Evolutionary conservation across 2,888 invertebrate species (phyloP), one percentile per base, ranked within the genome.

Genomic region (Amblyjoppa fuscipennis): DNA sequence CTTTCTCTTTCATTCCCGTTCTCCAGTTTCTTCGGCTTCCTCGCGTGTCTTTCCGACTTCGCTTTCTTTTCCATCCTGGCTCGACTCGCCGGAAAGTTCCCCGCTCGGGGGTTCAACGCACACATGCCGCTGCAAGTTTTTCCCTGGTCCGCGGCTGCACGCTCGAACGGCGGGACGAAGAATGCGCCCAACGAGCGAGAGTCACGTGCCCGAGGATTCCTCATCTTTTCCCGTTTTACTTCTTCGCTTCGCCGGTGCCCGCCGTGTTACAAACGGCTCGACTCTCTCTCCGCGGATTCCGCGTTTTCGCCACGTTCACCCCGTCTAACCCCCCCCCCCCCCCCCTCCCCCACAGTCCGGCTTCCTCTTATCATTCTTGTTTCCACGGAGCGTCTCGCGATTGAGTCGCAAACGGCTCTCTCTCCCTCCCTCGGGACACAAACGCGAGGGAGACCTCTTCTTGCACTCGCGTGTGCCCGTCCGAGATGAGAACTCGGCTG

Each of bases 41-140:
- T 83, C 83, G 80, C 68, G 25, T 25, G 85, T 85, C 83, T 80
- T 80, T 80, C 85, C 77, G 85, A 82, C 87, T 88, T 88, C 88
- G 88, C 88, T 88, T 88, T 88, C 88, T 88, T 87, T 87, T 85
- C 69, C 87, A 73, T 79, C 45, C 66, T 56, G 74, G 69, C 71
- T 68, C 61, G 28, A 7, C 61, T 34, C 13, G 66, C 53, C 61
- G 64, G 71, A 68, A 79, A 80, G 41, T 51, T 75, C 70, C 76
- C 16, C 31, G 31, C 75, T 51, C 56, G 69, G 59, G 74, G 74
- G 79, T 70, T 66, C 34, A 9, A 41, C 41, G 59, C 59, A 66
- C 59, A 82, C 61, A 81, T 49, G 77, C 74, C 51, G 73, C 28
- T n/a, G 56, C 85, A 77, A 86, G 80, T 80, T 83, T 86, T 86